A percentile compares a stretch with the other conserved stretches of the same genome.
Conservation (phyloP, 1,140 invertebrate species). For the Drosophila ercepeae region DNA sequence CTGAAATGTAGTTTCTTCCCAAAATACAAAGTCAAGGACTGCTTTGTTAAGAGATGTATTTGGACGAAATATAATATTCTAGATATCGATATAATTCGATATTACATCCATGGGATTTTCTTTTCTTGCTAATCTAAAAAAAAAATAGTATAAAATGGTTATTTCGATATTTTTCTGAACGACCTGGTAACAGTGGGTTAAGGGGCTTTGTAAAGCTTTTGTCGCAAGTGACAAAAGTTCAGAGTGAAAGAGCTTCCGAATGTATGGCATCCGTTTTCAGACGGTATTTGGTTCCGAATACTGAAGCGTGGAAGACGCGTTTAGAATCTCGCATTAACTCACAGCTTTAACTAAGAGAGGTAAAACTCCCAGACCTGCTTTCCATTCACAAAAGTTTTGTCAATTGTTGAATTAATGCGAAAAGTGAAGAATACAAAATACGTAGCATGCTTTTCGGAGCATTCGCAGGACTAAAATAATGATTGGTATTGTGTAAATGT, state of each 20-base stretch:
- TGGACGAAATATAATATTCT: no score
- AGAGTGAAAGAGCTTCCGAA: not conserved
- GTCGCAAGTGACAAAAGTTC: slow-evolving; percentile 38
- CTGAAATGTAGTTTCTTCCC: no score
- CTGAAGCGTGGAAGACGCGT: slow-evolving; percentile 52
- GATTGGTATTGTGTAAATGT: not conserved
- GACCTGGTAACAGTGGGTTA: not conserved
- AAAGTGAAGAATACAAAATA: slow-evolving; percentile 1
- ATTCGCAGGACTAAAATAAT: not conserved
- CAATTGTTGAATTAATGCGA: not conserved
- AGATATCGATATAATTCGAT: no score
- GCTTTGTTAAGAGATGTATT: no score
- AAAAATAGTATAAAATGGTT: no score
- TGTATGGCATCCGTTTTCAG: slow-evolving; percentile 3
- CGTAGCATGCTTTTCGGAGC: slow-evolving; percentile 40
- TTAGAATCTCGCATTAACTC: slow-evolving; percentile 5
- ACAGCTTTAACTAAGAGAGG: slow-evolving; percentile 26
- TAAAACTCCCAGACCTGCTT: slow-evolving; percentile 14
- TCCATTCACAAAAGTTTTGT: slow-evolving; percentile 11
- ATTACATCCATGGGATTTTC: no score
- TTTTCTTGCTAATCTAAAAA: no score
- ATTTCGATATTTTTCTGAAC: no score
- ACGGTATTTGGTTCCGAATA: slow-evolving; percentile 46
- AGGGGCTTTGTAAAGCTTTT: slow-evolving; percentile 14
- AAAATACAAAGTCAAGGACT: no score